Percentiles rank a stretch among this genome's conserved stretches.
Conservation (phyloP, 2,888 invertebrate genomes). For the Subacronicta megacephala region DNA sequence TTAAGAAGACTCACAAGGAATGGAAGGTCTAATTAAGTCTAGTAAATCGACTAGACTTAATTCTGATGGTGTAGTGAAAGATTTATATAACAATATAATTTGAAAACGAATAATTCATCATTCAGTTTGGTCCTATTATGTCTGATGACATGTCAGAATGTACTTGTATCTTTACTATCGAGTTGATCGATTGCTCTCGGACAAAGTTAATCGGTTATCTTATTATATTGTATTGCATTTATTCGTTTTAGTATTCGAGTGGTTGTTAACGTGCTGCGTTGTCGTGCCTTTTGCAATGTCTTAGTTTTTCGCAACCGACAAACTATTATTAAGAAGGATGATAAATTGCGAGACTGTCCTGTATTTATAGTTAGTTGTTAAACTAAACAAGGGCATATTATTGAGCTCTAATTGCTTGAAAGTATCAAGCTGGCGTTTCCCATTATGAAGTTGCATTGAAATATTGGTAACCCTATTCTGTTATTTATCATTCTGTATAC, state of each 20-base stretch:
- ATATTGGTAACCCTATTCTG: neutral
- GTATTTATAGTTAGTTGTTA: constrained; percentile 32
- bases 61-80: too few relatives aligned
- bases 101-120: constrained; percentile 24
- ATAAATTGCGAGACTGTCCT: constrained; percentile 39
- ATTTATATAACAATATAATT: constrained; percentile 26
- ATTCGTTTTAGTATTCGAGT: constrained; percentile 41
- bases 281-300: constrained; percentile 51
- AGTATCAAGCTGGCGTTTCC: neutral
- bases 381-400: constrained; percentile 8
- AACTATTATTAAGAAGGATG: constrained; percentile 44
- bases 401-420: neutral
- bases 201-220: constrained; percentile 48
- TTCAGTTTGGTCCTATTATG: constrained; percentile 29
- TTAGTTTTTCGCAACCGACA: constrained; percentile 47
- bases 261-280: constrained; percentile 42
- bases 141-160: constrained; percentile 39
- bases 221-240: constrained; percentile 40
- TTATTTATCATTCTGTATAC: constrained; percentile 1
- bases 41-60: neutral
- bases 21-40: too few relatives aligned
- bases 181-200: constrained; percentile 40
- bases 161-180: constrained; percentile 31
- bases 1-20: too few relatives aligned
- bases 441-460: constrained; percentile 1